Conservation (phyloP, 2,888 invertebrate species). For the Rhingia campestris region DNA sequence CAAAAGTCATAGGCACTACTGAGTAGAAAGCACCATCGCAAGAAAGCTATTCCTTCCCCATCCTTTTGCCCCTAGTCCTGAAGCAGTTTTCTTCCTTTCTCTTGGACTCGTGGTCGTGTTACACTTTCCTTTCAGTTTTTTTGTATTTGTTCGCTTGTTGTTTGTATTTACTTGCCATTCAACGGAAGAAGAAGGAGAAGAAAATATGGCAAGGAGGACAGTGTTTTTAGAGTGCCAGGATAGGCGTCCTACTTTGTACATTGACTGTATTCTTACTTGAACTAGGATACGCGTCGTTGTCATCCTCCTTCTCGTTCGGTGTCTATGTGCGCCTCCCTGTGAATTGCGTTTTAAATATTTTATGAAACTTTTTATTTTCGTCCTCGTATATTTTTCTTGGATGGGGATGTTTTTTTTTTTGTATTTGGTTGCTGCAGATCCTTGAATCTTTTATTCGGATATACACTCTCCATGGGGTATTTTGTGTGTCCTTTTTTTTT, state of each 20-base stretch:
- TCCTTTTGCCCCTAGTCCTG: constrained; percentile 18
- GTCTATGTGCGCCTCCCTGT: constrained; percentile 10
- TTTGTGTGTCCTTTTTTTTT: constrained; percentile 48
- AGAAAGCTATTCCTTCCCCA: neutral
- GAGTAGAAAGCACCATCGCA: constrained; percentile 5
- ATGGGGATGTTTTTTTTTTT: constrained; percentile 9
- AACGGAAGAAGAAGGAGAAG: neutral
- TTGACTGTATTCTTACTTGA: constrained; percentile 41
- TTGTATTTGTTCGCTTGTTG: constrained; percentile 19
- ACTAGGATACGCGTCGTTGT: constrained; percentile 57
- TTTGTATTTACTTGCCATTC: constrained; percentile 54
- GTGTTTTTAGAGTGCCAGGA: constrained; percentile 53
- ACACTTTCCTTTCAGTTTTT: constrained; percentile 17
- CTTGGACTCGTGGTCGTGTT: constrained; percentile 8
- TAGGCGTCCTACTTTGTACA: constrained; percentile 65
- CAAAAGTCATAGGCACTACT: constrained; percentile 47
- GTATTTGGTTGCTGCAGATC: constrained; percentile 25
- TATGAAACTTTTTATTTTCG: constrained; percentile 63
- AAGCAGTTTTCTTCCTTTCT: neutral
- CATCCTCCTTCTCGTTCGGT: constrained; percentile 19
- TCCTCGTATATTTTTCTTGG: constrained; percentile 39
- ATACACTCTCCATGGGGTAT: constrained; percentile 19
- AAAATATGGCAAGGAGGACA: constrained; percentile 38
- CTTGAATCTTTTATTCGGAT: constrained; percentile 50
- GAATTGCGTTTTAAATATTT: constrained; percentile 73